Evolutionary conservation across 2,797 vertebrate genomes (phyloP).

Genomic region (Naso thynnoides): DNA sequence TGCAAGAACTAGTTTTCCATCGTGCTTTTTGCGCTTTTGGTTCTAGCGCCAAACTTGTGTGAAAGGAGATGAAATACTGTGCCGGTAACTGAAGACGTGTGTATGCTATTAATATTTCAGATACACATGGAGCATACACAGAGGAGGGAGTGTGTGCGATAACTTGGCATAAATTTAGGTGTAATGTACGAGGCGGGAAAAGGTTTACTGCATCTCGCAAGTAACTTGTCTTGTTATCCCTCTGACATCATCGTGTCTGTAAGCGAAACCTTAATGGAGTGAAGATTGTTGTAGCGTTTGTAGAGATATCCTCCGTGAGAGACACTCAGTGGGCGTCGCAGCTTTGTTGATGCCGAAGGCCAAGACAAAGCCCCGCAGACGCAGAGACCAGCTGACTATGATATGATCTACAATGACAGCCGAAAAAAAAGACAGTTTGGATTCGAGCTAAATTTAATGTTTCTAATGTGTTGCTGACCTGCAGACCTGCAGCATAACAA

Average conservation of each 20-base stretch:
- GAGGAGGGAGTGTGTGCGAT: not conserved
- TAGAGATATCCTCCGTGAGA: not conserved
- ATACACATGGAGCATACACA: not conserved
- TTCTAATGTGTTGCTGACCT: slow-evolving; percentile 25
- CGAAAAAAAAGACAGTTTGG: slow-evolving; percentile 8
- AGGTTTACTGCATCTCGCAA: not conserved
- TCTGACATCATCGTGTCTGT: not conserved
- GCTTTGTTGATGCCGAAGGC: slow-evolving; percentile 35
- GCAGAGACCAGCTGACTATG: slow-evolving; percentile 23
- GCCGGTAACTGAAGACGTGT: slow-evolving; percentile 14
- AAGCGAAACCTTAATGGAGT: slow-evolving; percentile 11
- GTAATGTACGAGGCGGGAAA: not conserved
- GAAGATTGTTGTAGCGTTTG: not conserved
- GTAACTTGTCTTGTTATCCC: not conserved
- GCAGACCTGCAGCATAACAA: not conserved
- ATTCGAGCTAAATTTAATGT: slow-evolving; percentile 4
- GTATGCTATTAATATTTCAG: slow-evolving; percentile 37
- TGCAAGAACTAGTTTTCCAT: not conserved
- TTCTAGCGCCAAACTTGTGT: not conserved
- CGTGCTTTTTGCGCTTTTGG: slow-evolving; percentile 8
- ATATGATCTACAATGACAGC: slow-evolving; percentile 23
- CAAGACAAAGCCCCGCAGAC: slow-evolving; percentile 6
- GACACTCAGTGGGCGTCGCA: not conserved
- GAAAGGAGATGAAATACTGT: slow-evolving; percentile 14
- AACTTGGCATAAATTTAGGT: not conserved